Evolutionary conservation across 2,797 vertebrate genomes (phyloP).

Genomic region (Myioborus miniatus): DNA sequence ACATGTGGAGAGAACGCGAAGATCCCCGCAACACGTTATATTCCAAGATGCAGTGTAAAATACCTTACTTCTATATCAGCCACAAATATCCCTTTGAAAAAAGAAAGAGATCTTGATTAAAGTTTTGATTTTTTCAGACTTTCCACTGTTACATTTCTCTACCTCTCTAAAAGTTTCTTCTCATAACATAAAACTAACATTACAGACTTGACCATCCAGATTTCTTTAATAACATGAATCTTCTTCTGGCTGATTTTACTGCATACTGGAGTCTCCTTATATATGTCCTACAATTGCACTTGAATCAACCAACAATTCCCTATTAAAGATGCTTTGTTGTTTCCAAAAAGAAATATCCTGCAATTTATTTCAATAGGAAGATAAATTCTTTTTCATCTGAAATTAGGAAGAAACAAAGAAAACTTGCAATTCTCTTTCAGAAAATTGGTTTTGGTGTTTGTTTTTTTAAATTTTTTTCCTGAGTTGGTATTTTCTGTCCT

Average conservation of each 20-base stretch:
- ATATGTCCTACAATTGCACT: background rate
- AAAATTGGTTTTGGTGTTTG: background rate
- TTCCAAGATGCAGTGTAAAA: background rate
- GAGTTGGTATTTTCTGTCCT: background rate
- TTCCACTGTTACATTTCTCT: background rate
- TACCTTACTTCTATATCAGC: background rate
- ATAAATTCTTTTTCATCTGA: background rate
- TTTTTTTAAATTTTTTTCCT: background rate
- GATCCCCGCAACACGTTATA: background rate
- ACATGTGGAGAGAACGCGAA: background rate
- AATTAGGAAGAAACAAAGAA: background rate
- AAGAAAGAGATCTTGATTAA: background rate
- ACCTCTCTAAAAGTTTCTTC: background rate
- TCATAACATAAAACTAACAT: background rate
- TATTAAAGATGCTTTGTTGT: background rate
- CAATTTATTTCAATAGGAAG: background rate
- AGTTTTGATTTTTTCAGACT: background rate
- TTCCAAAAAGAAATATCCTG: background rate
- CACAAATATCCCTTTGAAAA: background rate
- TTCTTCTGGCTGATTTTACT: background rate
- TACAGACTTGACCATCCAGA: background rate
- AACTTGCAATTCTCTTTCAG: background rate
- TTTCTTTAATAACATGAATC: background rate
- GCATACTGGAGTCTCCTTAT: background rate
- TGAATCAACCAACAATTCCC: background rate